A percentile compares a stretch with the other conserved stretches of the same genome.
These are phyloP conservation scores for Mnemiopsis leidyi DNA, from an alignment of 37 sponge, comb jelly and placozoan species.

Conservation along the genomic window DNA sequence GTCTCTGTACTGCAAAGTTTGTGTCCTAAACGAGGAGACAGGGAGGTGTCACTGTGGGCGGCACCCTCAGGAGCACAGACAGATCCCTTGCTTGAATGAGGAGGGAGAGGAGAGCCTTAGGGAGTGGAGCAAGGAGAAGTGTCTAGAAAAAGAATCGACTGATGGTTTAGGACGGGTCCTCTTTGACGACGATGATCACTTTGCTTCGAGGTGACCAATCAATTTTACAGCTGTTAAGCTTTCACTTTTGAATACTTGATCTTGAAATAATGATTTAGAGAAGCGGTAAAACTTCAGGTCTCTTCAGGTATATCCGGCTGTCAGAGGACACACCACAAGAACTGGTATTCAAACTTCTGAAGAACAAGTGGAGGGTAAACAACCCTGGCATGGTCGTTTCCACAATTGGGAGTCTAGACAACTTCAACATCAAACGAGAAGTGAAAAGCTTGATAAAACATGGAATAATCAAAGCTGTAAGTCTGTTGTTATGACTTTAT, in stretches of 20 bases:
- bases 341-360: not conserved
- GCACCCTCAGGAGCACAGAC: not conserved
- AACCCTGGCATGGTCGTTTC: constrained; percentile 22
- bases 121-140: not conserved
- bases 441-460: not conserved
- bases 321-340: not conserved
- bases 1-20: not conserved
- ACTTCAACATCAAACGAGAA: not conserved
- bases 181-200: not conserved
- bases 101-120: not conserved
- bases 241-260: no score
- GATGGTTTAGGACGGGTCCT: not conserved
- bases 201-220: constrained; percentile 9
- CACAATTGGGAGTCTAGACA: not conserved
- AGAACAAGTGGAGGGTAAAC: constrained; percentile 6
- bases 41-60: constrained; percentile 19
- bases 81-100: not conserved
- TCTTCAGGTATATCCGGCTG: not conserved
- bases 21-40: not conserved
- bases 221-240: no score
- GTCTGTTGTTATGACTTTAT: no score
- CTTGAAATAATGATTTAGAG: no score
- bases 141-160: not conserved
- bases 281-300: no score
- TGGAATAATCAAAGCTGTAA: constrained; percentile 1